Evolutionary conservation across 2,888 invertebrate genomes (phyloP).

Genomic region (Neocrepidodera transversa): DNA sequence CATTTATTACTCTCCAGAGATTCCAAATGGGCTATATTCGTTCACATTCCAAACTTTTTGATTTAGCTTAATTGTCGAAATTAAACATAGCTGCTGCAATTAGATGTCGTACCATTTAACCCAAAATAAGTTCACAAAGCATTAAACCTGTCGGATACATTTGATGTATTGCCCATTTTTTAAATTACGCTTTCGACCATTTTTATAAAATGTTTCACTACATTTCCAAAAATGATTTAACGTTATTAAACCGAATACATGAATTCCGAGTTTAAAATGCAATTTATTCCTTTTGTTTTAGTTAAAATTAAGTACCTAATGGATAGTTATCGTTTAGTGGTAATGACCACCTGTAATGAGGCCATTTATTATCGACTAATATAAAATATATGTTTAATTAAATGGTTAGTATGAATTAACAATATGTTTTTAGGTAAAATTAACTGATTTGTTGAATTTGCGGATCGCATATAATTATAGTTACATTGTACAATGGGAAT

Average conservation of each 20-base stretch:
- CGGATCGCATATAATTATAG: neutral
- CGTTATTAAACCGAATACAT: constrained; percentile 6
- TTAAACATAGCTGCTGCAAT: neutral
- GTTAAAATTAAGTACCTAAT: neutral
- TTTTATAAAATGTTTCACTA: constrained; percentile 10
- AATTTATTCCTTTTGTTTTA: constrained; percentile 10
- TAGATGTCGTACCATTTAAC: neutral
- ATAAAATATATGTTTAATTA: constrained; percentile 5
- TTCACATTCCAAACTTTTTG: too few species aligned
- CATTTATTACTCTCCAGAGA: too few species aligned
- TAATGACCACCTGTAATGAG: constrained; percentile 12
- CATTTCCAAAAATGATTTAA: constrained; percentile 13
- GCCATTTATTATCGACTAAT: constrained; percentile 2
- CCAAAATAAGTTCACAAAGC: constrained; percentile 2
- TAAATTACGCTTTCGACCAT: neutral
- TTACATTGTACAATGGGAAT: neutral
- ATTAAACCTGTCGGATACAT: constrained; percentile 12
- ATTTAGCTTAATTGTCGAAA: too few species aligned
- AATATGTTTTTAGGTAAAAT: constrained; percentile 2
- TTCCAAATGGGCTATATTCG: too few species aligned
- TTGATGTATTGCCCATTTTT: constrained; percentile 14
- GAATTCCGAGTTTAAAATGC: constrained; percentile 6
- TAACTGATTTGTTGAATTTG: constrained; percentile 5
- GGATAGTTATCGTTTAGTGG: constrained; percentile 4
- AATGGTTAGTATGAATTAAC: constrained; percentile 4